These are phyloP conservation scores for Tinamus major DNA, from an alignment of 2,797 vertebrate species.

Conservation along the genomic window DNA sequence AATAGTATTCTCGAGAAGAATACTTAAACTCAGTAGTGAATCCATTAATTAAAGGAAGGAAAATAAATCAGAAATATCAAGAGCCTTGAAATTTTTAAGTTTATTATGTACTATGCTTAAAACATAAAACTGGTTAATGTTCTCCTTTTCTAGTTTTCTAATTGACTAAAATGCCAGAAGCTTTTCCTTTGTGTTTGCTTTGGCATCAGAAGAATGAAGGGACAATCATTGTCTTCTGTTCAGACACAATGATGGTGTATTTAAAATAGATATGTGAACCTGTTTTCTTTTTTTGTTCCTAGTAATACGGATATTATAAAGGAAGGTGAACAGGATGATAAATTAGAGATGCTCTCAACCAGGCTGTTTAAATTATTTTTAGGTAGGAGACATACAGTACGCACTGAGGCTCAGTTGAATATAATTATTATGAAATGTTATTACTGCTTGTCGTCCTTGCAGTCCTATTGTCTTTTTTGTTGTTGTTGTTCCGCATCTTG, in stretches of 20 bases:
- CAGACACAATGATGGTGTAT: conserved; percentile 42
- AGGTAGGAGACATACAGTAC: conserved; percentile 75
- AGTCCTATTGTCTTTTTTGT: conserved; percentile 38
- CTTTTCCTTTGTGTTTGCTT: conserved; percentile 70
- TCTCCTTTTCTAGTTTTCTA: conserved; percentile 32
- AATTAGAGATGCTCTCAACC: conserved; percentile 56
- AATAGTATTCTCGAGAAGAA: neutral
- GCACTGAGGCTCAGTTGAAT: conserved; percentile 63
- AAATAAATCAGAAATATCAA: conserved; percentile 47
- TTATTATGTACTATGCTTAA: conserved; percentile 2
- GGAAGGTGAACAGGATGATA: conserved; percentile 71
- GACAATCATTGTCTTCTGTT: conserved; percentile 48
- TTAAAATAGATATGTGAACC: conserved; percentile 57
- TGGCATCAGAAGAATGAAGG: conserved; percentile 48
- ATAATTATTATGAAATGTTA: conserved; percentile 74
- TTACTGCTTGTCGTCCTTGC: conserved; percentile 48
- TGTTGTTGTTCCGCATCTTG: conserved; percentile 29
- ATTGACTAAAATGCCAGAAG: conserved; percentile 57
- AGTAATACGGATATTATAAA: conserved; percentile 54
- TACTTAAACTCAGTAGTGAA: neutral
- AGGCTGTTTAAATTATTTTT: conserved; percentile 76
- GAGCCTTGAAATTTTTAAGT: conserved; percentile 26
- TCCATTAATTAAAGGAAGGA: conserved; percentile 17
- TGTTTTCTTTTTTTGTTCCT: conserved; percentile 50
- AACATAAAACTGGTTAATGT: conserved; percentile 38